Percentiles rank a stretch among this genome's conserved stretches.
Evolutionary conservation across 2,113 vertebrate genomes (phyloP).

Genomic region (Otus sunia): DNA sequence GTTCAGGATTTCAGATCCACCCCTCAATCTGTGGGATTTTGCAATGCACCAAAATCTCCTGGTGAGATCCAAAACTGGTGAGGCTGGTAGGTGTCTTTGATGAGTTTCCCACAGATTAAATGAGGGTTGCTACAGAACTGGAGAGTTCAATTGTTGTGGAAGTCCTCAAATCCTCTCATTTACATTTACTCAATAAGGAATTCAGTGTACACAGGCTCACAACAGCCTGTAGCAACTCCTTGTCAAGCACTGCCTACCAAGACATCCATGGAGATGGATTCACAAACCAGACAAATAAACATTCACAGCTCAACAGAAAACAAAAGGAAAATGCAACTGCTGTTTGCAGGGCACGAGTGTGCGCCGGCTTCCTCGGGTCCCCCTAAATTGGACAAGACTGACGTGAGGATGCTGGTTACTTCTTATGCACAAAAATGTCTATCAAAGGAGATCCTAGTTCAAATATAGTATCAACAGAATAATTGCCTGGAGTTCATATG

Average conservation of each 20-base stretch:
- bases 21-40: not conserved
- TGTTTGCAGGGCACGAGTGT: not conserved
- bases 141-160: conserved; percentile 21
- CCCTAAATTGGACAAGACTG: not conserved
- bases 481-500: not conserved
- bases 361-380: not conserved
- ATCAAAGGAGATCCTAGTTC: not conserved
- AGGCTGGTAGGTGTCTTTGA: conserved; percentile 9
- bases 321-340: not conserved
- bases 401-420: not conserved
- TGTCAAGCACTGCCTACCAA: not conserved
- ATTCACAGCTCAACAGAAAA: not conserved
- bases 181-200: conserved; percentile 28
- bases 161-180: conserved; percentile 43
- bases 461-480: not conserved
- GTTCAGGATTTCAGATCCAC: not conserved
- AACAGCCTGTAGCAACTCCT: conserved; percentile 1
- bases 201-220: conserved; percentile 27
- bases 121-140: not conserved
- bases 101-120: conserved; percentile 28
- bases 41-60: not conserved
- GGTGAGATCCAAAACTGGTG: not conserved
- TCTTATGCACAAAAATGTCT: not conserved
- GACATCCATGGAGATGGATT: conserved; percentile 12
- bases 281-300: not conserved